phyloP scores from a whole-genome alignment of 2,888 invertebrate genomes.

The Drosophila lutescens region DNA sequence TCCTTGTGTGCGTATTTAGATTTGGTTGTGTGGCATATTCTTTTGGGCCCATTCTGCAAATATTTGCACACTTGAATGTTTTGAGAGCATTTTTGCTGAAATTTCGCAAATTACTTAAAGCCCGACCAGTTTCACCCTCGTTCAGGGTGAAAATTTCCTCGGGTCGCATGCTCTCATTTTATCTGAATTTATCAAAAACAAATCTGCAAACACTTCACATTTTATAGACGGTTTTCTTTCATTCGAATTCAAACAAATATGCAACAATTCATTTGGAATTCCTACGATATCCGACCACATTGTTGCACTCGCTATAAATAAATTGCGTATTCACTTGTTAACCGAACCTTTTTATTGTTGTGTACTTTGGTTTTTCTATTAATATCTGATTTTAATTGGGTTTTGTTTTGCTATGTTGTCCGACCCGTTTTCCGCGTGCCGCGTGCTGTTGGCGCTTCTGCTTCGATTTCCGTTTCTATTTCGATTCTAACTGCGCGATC shows the following conservation, averaged over 20 bases:
- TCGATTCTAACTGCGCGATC: slow-evolving; percentile 12
- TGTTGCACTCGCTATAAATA: slow-evolving; percentile 17
- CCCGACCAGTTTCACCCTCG: slow-evolving; percentile 1
- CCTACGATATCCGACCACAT: slow-evolving; percentile 7
- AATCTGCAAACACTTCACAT: slow-evolving; percentile 16
- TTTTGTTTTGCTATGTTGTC: slow-evolving; percentile 48
- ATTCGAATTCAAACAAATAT: slow-evolving; percentile 1
- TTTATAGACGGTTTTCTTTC: neutral
- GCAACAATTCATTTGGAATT: slow-evolving; percentile 4
- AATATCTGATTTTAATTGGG: slow-evolving; percentile 56
- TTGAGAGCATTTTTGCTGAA: slow-evolving; percentile 75
- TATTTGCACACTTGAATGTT: slow-evolving; percentile 68
- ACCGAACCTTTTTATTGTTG: slow-evolving; percentile 24
- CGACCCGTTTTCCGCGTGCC: slow-evolving; percentile 23
- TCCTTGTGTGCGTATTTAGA: slow-evolving; percentile 24
- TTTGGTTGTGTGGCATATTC: slow-evolving; percentile 19
- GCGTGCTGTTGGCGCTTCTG: slow-evolving; percentile 21
- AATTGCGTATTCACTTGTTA: slow-evolving; percentile 12
- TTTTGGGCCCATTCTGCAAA: slow-evolving; percentile 64
- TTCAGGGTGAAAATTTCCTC: neutral
- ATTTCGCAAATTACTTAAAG: slow-evolving; percentile 71
- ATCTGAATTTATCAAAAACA: neutral
- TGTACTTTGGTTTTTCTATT: slow-evolving; percentile 51
- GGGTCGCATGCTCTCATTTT: neutral
- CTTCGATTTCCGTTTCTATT: slow-evolving; percentile 15